A percentile compares a stretch with the other conserved stretches of the same genome.
Evolutionary conservation across 2,888 invertebrate genomes (phyloP).

Genomic region (Cylindroiulus punctatus): DNA sequence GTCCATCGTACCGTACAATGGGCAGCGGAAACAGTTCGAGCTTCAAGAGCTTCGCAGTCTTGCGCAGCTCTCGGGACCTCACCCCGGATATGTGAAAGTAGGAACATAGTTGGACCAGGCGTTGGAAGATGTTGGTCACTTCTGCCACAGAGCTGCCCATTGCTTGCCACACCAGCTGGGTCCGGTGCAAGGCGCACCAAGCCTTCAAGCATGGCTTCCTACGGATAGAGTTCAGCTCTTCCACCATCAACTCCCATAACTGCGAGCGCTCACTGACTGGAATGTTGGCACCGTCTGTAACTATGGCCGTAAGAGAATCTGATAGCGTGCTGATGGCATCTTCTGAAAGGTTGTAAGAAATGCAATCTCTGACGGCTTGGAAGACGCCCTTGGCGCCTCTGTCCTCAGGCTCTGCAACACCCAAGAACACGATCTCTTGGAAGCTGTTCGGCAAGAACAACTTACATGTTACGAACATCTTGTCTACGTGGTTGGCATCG

Average conservation of each 20-base stretch:
- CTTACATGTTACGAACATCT: neutral
- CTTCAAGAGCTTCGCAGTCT: neutral
- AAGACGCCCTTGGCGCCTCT: neutral
- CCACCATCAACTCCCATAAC: neutral
- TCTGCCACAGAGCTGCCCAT: constrained; percentile 19
- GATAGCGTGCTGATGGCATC: neutral
- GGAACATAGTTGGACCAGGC: neutral
- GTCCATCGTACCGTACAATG: neutral
- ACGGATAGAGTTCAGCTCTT: neutral
- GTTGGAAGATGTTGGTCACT: constrained; percentile 28
- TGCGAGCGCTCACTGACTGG: neutral
- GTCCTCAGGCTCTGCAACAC: neutral
- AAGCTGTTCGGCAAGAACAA: neutral
- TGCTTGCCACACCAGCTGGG: neutral
- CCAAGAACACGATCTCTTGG: neutral
- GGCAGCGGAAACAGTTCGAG: neutral
- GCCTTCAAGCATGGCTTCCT: neutral
- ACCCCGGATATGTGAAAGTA: constrained; percentile 11
- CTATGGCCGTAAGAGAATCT: neutral
- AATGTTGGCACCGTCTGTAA: neutral
- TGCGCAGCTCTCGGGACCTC: neutral
- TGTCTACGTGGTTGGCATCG: constrained; percentile 2
- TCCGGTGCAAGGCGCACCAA: neutral
- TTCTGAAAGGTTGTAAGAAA: constrained; percentile 9
- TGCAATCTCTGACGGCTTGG: constrained; percentile 7